These are phyloP conservation scores for Dendrophyllia cribrosa DNA, from an alignment of 64 coral and sea anemone genomes.

Conservation along the genomic window DNA sequence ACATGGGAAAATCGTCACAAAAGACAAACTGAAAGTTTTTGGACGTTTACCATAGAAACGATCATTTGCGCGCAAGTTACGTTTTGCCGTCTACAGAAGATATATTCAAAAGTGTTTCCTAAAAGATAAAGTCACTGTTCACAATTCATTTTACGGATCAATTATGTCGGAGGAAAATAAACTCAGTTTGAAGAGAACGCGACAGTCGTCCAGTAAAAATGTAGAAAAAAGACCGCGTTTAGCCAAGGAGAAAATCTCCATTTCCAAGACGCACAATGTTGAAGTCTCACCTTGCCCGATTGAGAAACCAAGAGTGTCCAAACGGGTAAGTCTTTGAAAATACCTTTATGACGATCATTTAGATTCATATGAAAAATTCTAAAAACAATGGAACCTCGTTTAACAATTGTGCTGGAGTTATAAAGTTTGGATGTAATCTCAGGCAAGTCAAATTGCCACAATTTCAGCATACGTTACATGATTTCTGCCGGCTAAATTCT, in stretches of 20 bases:
- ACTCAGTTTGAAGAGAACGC: neutral
- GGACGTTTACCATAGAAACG: conserved; percentile 4
- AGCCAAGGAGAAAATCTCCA: neutral
- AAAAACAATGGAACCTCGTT: too few species aligned
- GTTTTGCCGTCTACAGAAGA: neutral
- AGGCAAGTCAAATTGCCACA: too few species aligned
- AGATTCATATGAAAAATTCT: too few species aligned
- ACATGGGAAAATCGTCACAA: neutral
- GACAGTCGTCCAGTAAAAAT: neutral
- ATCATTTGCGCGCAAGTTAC: neutral
- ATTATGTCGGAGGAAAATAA: neutral
- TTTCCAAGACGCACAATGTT: neutral
- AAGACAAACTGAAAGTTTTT: neutral
- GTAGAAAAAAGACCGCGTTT: neutral
- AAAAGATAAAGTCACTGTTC: too few species aligned
- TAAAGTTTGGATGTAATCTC: too few species aligned
- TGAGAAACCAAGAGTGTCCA: neutral
- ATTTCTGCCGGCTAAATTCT: too few species aligned
- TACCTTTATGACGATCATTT: too few species aligned
- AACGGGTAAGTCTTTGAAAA: conserved; percentile 7
- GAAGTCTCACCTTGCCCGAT: neutral
- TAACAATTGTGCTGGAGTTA: too few species aligned
- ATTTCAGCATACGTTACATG: too few species aligned
- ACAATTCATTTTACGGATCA: neutral
- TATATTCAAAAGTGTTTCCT: neutral